phyloP scores from a whole-genome alignment of 2,888 invertebrate species.

The Aromia moschata region DNA sequence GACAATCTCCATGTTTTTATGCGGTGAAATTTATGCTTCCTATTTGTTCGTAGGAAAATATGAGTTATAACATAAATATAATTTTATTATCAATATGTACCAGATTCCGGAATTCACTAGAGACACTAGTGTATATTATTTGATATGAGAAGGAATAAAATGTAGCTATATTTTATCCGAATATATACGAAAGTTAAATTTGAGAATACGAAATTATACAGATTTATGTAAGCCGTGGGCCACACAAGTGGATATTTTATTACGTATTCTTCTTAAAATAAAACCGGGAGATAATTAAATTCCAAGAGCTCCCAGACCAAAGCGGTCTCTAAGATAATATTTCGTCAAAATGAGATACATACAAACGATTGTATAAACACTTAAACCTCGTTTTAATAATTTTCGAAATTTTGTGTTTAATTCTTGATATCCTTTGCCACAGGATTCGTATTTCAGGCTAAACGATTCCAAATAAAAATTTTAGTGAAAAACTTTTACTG shows the following conservation, averaged over 20 bases:
- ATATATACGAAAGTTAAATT: not conserved
- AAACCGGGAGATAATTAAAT: slow-evolving; percentile 1
- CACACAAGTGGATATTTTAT: slow-evolving; percentile 12
- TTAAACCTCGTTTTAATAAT: too few relatives aligned
- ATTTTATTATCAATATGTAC: not conserved
- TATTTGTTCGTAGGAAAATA: not conserved
- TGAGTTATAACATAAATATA: not conserved
- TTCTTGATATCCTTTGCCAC: too few relatives aligned
- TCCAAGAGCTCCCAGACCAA: not conserved
- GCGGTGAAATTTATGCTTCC: not conserved
- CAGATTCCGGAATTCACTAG: not conserved
- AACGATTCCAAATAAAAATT: too few relatives aligned
- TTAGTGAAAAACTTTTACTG: too few relatives aligned
- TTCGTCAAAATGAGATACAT: too few relatives aligned
- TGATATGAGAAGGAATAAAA: not conserved
- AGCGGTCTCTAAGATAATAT: too few relatives aligned
- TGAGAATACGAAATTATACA: slow-evolving; percentile 7
- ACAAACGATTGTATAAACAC: too few relatives aligned
- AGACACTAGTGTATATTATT: not conserved
- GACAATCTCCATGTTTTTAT: not conserved
- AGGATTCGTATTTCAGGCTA: too few relatives aligned
- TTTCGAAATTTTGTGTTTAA: too few relatives aligned
- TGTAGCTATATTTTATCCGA: slow-evolving; percentile 4
- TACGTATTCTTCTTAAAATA: slow-evolving; percentile 4
- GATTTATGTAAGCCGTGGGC: not conserved